These are phyloP conservation scores for Pseudococcus longispinus DNA, from an alignment of 2,888 invertebrate genomes.

Conservation along the genomic window DNA sequence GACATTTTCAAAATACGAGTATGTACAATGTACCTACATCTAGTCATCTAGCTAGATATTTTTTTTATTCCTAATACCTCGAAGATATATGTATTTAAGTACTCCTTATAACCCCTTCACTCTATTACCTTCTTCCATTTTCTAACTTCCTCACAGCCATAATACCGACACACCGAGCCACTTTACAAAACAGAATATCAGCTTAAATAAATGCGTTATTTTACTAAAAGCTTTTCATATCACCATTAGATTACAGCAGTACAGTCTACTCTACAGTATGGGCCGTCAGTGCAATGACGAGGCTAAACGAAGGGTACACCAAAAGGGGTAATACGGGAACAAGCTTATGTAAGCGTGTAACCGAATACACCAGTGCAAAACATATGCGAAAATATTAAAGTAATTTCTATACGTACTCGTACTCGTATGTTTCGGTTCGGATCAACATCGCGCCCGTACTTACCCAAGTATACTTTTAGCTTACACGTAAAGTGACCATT, in stretches of 20 bases:
- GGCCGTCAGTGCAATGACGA: background rate
- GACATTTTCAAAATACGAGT: too few species aligned
- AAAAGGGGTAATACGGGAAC: background rate
- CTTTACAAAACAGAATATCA: background rate
- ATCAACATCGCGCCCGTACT: background rate
- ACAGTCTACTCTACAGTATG: background rate
- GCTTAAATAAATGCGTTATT: background rate
- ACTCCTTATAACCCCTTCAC: background rate
- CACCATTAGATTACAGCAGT: background rate
- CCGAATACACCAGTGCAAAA: constrained; percentile 7
- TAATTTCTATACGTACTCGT: background rate
- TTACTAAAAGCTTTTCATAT: constrained; percentile 15
- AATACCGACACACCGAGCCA: background rate
- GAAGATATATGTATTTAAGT: too few species aligned
- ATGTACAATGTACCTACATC: too few species aligned
- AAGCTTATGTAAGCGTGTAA: background rate
- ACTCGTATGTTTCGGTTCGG: background rate
- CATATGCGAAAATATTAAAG: constrained; percentile 5
- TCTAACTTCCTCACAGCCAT: background rate
- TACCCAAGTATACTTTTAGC: background rate
- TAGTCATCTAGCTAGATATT: too few species aligned
- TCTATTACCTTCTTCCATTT: background rate
- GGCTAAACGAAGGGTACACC: background rate
- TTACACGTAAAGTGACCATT: background rate
- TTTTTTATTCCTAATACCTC: too few species aligned